Conservation (phyloP, 2,797 vertebrate species). For the Sus cebifrons region DNA sequence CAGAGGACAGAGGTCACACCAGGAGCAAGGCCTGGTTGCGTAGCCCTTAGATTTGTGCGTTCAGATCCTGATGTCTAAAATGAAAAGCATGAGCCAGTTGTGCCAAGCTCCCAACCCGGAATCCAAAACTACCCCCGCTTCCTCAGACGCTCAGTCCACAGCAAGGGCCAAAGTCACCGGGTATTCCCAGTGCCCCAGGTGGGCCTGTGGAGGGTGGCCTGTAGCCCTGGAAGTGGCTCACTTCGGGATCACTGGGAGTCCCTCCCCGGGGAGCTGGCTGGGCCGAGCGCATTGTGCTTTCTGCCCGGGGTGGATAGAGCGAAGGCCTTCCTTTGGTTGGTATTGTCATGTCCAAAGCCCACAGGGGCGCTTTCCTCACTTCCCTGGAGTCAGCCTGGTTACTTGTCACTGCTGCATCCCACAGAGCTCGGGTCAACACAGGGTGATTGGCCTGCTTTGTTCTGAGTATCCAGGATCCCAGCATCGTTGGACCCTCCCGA, state of each 20-base stretch:
- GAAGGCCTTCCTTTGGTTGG: background rate
- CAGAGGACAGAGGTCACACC: constrained; percentile 42
- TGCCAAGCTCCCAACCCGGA: background rate
- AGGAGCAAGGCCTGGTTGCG: background rate
- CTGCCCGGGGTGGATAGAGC: background rate
- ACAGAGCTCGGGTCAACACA: background rate
- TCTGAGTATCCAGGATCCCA: background rate
- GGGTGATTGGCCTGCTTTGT: background rate
- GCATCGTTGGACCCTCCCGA: background rate
- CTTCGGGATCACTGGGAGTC: background rate
- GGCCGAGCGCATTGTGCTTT: background rate
- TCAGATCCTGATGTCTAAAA: background rate
- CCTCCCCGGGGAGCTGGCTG: background rate
- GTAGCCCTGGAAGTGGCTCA: background rate
- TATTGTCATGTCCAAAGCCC: background rate
- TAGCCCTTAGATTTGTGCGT: background rate
- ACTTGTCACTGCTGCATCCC: background rate
- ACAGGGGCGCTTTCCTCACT: background rate
- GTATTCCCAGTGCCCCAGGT: background rate
- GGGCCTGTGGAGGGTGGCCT: background rate
- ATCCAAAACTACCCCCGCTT: background rate
- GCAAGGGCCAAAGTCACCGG: background rate
- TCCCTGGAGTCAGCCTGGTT: background rate
- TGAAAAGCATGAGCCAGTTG: background rate
- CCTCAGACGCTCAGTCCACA: background rate